A percentile compares a stretch with the other conserved stretches of the same genome.
These are phyloP conservation scores for Ichneumon xanthorius DNA, from an alignment of 2,888 invertebrate genomes.

Conservation along the genomic window DNA sequence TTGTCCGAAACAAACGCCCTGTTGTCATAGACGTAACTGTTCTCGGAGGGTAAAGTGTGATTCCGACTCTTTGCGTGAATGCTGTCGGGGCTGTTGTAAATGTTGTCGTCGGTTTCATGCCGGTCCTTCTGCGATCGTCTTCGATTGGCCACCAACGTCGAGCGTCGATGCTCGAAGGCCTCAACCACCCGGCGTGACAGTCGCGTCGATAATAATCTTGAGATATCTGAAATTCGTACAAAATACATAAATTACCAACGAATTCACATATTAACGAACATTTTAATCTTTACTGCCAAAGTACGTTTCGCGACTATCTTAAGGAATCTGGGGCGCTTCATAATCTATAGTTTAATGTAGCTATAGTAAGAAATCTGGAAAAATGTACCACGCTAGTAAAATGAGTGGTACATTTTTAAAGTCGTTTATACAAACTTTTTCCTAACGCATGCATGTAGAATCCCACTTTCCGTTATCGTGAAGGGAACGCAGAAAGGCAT, in stretches of 20 bases:
- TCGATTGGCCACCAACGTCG: conserved; percentile 53
- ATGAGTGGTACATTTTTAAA: too few relatives aligned
- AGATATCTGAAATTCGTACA: conserved; percentile 54
- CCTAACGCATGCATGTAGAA: too few relatives aligned
- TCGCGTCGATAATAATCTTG: conserved; percentile 62
- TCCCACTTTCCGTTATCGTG: too few relatives aligned
- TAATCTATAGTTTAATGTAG: too few relatives aligned
- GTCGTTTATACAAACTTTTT: too few relatives aligned
- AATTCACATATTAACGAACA: too few relatives aligned
- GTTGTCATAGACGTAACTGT: conserved; percentile 59
- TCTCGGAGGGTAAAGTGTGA: not conserved
- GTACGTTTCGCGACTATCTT: too few relatives aligned
- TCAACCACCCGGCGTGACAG: conserved; percentile 56
- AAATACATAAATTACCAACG: not conserved
- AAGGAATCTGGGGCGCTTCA: too few relatives aligned
- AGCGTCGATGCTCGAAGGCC: conserved; percentile 64
- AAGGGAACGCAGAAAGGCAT: too few relatives aligned
- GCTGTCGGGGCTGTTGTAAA: conserved; percentile 39
- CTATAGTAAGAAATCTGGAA: too few relatives aligned
- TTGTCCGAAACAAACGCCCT: conserved; percentile 55
- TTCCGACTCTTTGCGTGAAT: not conserved
- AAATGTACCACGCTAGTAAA: too few relatives aligned
- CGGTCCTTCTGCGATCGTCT: conserved; percentile 30
- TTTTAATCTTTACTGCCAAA: not conserved
- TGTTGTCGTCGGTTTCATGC: conserved; percentile 21